phyloP scores from a whole-genome alignment of 2,888 invertebrate species.

The Ectemnius continuus region DNA sequence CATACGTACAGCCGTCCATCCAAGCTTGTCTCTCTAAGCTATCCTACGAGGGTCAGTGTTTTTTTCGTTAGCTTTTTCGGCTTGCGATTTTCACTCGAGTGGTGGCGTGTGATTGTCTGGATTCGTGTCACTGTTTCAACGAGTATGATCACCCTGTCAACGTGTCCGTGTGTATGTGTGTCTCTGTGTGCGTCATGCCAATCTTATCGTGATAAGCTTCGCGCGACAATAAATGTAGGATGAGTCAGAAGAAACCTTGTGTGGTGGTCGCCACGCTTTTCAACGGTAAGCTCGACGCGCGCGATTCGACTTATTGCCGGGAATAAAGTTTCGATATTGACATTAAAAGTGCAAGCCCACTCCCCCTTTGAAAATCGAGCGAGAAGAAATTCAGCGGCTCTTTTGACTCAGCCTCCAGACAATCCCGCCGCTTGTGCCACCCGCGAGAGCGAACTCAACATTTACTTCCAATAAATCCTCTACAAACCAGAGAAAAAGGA shows the following conservation, averaged over 20 bases:
- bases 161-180: neutral
- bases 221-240: constrained; percentile 27
- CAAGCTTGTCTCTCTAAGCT: constrained; percentile 69
- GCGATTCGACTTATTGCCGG: no score
- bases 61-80: constrained; percentile 44
- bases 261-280: neutral
- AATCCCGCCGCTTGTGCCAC: neutral
- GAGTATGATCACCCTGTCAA: no score
- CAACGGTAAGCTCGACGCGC: constrained; percentile 4
- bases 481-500: neutral
- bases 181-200: neutral
- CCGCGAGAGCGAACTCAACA: constrained; percentile 9
- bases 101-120: constrained; percentile 4
- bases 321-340: no score
- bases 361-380: neutral
- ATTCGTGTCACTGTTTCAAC: no score
- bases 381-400: constrained; percentile 8
- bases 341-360: no score
- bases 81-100: constrained; percentile 1
- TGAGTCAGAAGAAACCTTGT: constrained; percentile 54
- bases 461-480: constrained; percentile 14
- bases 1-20: constrained; percentile 68
- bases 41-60: constrained; percentile 70
- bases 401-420: constrained; percentile 33
- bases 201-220: constrained; percentile 3